Evolutionary conservation across 2,113 vertebrate species (phyloP), one percentile per base, ranked within the genome.

Genomic region (Electrona antarctica): DNA sequence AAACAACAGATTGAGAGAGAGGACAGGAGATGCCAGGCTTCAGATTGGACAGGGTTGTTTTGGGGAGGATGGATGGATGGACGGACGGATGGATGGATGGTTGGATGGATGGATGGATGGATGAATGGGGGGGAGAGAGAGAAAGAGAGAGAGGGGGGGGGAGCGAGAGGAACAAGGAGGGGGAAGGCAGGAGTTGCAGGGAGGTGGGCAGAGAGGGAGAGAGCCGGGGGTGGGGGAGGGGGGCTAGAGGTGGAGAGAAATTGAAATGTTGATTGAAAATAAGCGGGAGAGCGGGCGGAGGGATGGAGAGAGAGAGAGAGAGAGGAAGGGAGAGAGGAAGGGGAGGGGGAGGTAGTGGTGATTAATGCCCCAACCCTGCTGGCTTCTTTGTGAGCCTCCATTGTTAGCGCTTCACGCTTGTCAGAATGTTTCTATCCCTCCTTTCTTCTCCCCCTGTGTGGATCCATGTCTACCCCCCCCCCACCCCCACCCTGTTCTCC

Each of bases 371-470:
- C 81, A 21, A 21, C 62, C 41, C 76, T 80, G 82, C 83, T 81
- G 60, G 79, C 85, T 79, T 86, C 87, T 87, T 90, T 90, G 88
- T 90, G 87, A 80, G 85, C 64, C 74, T 78, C 84, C 75, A 86
- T 85, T 81, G 85, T 88, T 81, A 82, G 49, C 54, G 71, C 82
- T 77, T 88, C 81, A 84, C 71, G 86, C 85, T 82, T 81, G 87
- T 89, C 89, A 87, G 87, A 87, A 64, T 59, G 60, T 70, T 77
- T 83, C 65, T 81, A 65, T 56, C 61, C 80, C 82, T 69, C 46
- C 59, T 21, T 71, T 56, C 49, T 15, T 63, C 59, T 60, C 8
- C 47, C 11, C 45, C 14, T 49, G n/a, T n/a, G 21, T 21, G 21
- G 21, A 21, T 21, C 21, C 21, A 21, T 21, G 21, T 21, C 21